These are phyloP conservation scores for Zygothrica quintamaculata DNA, from an alignment of 2,888 invertebrate genomes.

Conservation along the genomic window DNA sequence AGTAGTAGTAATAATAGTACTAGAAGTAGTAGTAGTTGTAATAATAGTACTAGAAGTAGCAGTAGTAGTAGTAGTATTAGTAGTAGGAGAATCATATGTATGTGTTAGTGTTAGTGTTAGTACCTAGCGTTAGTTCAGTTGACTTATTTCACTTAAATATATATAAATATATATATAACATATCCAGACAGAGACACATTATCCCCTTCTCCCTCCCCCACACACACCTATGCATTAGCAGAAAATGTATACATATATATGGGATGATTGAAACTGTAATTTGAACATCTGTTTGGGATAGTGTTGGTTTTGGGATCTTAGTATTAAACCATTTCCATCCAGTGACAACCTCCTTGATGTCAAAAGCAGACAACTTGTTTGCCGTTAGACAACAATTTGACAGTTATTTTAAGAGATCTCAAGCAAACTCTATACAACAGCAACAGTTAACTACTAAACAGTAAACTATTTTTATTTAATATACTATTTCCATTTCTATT, in stretches of 20 bases:
- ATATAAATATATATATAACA: no score
- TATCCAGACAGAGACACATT: neutral
- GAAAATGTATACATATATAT: constrained; percentile 1
- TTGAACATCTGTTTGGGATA: neutral
- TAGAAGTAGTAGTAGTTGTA: no score
- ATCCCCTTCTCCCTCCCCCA: neutral
- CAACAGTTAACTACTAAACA: no score
- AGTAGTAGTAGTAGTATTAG: no score
- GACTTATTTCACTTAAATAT: constrained; percentile 1
- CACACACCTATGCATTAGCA: neutral
- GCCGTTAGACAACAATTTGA: neutral
- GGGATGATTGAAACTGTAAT: neutral
- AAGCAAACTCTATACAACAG: no score
- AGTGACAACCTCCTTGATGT: neutral
- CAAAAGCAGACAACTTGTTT: neutral
- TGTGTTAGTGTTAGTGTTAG: no score
- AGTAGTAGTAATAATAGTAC: no score
- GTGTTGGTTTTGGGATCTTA: neutral
- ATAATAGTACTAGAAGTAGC: no score
- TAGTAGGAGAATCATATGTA: no score
- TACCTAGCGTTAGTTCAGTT: neutral
- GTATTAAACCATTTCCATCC: neutral
- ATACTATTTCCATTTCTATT: no score
- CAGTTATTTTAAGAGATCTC: neutral
- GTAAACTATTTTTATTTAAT: no score